These are phyloP conservation scores for Teinopalpus imperialis DNA, from an alignment of 2,888 invertebrate species.

Conservation along the genomic window DNA sequence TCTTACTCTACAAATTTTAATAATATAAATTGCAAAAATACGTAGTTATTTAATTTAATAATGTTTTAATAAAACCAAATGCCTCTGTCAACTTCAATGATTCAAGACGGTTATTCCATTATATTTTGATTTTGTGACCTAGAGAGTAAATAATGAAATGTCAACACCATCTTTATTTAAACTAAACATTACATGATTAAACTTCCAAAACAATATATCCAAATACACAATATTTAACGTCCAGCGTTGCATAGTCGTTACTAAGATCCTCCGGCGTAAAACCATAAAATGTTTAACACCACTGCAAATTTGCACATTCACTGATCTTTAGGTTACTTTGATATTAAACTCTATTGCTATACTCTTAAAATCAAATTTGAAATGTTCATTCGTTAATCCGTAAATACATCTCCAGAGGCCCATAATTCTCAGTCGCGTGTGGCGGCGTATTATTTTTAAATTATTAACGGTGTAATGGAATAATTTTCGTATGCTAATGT, in stretches of 20 bases:
- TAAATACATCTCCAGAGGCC: slow-evolving; percentile 63
- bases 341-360: slow-evolving; percentile 33
- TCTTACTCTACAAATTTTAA: too few species aligned
- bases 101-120: too few species aligned
- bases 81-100: too few species aligned
- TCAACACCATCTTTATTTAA: too few species aligned
- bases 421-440: slow-evolving; percentile 72
- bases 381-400: background rate
- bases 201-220: slow-evolving; percentile 5
- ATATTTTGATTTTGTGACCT: too few species aligned
- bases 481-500: slow-evolving; percentile 76
- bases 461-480: slow-evolving; percentile 77
- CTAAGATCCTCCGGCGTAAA: slow-evolving; percentile 37
- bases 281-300: slow-evolving; percentile 57
- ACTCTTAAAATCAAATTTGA: background rate
- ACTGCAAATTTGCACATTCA: slow-evolving; percentile 40
- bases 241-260: slow-evolving; percentile 26
- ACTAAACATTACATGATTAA: too few species aligned
- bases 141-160: too few species aligned
- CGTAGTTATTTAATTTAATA: too few species aligned
- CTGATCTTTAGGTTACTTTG: background rate
- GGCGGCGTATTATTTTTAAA: slow-evolving; percentile 73
- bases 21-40: too few species aligned
- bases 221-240: slow-evolving; percentile 24
- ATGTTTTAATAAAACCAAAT: too few species aligned